Percentiles rank a stretch among this genome's conserved stretches.
Conservation (phyloP, 2,113 vertebrate genomes). For the Lophius piscatorius region DNA sequence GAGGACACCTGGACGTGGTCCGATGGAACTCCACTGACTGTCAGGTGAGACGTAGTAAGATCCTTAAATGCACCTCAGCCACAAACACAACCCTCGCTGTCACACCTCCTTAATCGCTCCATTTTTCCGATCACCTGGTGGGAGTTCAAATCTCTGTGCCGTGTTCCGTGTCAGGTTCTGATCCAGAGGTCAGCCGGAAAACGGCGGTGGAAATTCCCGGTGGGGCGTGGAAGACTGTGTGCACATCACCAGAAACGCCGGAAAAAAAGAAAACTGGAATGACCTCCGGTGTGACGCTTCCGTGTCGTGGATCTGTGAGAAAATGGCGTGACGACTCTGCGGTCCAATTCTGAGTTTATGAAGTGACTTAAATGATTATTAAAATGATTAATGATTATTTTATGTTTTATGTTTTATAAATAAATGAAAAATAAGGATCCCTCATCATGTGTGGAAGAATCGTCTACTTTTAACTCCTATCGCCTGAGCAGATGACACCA, state of each 20-base stretch:
- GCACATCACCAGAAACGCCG: fast-evolving
- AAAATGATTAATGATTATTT: too few relatives aligned
- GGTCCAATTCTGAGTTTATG: too few relatives aligned
- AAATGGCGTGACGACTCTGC: neutral
- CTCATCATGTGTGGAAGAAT: too few relatives aligned
- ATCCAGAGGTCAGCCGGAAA: neutral
- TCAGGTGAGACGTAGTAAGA: neutral
- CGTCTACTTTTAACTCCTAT: too few relatives aligned
- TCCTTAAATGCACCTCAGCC: neutral
- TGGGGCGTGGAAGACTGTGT: conserved; percentile 34
- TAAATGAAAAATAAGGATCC: too few relatives aligned
- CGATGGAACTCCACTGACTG: conserved; percentile 31
- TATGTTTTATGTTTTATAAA: too few relatives aligned
- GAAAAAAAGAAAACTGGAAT: conserved; percentile 1
- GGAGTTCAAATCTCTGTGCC: too few relatives aligned
- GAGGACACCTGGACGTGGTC: conserved; percentile 59
- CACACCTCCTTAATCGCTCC: too few relatives aligned
- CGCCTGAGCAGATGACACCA: too few relatives aligned
- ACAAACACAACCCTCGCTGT: neutral
- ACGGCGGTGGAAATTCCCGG: neutral
- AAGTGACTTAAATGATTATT: too few relatives aligned
- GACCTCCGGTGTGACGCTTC: neutral
- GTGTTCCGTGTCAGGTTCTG: conserved; percentile 2
- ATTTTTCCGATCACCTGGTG: too few relatives aligned
- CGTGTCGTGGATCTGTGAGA: conserved; percentile 4